These are phyloP conservation scores for Riparia riparia DNA, from an alignment of 2,113 vertebrate species.

Conservation along the genomic window DNA sequence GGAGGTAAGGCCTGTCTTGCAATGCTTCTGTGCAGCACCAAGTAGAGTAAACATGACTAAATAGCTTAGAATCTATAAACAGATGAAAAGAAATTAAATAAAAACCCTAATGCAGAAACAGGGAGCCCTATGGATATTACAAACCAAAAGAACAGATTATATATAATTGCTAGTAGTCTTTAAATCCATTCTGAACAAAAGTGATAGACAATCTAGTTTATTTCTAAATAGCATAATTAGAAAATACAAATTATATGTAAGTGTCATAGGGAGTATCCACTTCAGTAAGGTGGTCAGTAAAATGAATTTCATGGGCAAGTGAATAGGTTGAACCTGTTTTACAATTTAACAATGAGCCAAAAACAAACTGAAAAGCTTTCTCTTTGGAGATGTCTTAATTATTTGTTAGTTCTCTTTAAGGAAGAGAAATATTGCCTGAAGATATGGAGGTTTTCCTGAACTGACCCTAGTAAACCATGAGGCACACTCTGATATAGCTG, in stretches of 20 bases:
- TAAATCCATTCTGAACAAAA: not conserved
- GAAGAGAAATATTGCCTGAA: not conserved
- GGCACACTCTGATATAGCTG: not conserved
- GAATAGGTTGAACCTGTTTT: not conserved
- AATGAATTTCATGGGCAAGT: not conserved
- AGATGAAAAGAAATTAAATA: not conserved
- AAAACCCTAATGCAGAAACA: not conserved
- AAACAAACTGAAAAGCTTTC: not conserved
- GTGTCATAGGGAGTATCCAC: not conserved
- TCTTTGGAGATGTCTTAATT: not conserved
- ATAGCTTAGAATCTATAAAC: not conserved
- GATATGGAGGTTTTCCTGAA: slow-evolving; percentile 19
- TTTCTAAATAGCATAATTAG: not conserved
- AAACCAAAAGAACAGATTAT: not conserved
- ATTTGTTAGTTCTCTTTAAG: not conserved
- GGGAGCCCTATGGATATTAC: not conserved
- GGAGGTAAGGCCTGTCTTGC: not conserved
- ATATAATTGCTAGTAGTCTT: not conserved
- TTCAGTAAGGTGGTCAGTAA: not conserved
- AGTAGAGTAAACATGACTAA: not conserved
- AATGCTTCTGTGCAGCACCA: not conserved
- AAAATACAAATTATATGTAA: not conserved
- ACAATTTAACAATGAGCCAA: not conserved
- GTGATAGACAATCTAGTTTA: not conserved
- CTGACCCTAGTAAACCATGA: slow-evolving; percentile 9